Conservation (phyloP, 2,113 vertebrate species). For the Danionella cerebrum region DNA sequence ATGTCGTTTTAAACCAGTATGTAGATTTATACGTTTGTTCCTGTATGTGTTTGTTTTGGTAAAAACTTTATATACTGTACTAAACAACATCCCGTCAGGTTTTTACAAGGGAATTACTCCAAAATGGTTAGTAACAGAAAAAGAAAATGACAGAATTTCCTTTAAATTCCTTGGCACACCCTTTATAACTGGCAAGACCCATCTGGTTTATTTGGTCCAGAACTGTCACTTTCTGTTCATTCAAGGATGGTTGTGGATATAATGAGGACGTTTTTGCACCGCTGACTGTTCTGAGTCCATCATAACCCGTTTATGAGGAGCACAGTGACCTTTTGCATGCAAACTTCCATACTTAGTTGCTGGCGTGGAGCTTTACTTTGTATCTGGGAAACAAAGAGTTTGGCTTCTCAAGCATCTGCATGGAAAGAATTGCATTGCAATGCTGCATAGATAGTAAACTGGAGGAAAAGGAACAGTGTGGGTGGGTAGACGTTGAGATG, state of each 20-base stretch:
- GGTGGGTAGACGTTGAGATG: too few relatives aligned
- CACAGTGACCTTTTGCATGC: conserved; percentile 23
- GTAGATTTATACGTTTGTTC: neutral
- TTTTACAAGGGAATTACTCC: conserved; percentile 31
- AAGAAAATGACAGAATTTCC: conserved; percentile 26
- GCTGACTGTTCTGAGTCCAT: conserved; percentile 26
- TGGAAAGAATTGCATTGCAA: too few relatives aligned
- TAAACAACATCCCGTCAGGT: conserved; percentile 27
- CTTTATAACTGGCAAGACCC: conserved; percentile 18
- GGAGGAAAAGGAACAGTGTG: too few relatives aligned
- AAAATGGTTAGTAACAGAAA: conserved; percentile 23
- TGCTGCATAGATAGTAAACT: too few relatives aligned
- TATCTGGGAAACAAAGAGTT: conserved; percentile 4
- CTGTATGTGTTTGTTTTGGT: conserved; percentile 2
- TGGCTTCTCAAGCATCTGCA: neutral
- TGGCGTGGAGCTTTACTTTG: conserved; percentile 28
- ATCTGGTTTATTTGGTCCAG: conserved; percentile 8
- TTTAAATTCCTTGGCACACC: conserved; percentile 18
- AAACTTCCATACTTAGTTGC: conserved; percentile 11
- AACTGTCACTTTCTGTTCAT: neutral
- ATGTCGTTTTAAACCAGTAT: conserved; percentile 9
- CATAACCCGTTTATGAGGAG: conserved; percentile 28
- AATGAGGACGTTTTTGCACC: neutral
- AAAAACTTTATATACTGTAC: conserved; percentile 1
- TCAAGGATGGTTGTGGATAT: neutral